Evolutionary conservation across 2,797 vertebrate species (phyloP).

Genomic region (Scomberomorus guttatus): DNA sequence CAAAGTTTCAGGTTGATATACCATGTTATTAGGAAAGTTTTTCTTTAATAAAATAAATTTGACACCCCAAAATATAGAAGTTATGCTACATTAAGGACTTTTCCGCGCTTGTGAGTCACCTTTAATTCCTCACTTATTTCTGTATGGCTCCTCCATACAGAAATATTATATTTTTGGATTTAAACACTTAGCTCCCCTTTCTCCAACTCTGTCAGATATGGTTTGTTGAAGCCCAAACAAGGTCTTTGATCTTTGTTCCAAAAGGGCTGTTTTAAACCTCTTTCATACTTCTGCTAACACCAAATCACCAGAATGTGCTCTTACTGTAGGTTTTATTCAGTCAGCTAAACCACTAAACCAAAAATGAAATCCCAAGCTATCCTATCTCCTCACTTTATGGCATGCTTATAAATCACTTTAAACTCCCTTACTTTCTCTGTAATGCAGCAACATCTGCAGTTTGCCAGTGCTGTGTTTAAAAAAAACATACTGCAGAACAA

Average conservation of each 20-base stretch:
- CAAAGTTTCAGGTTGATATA: background rate
- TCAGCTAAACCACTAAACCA: conserved; percentile 72
- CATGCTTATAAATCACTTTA: conserved; percentile 59
- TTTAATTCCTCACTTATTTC: conserved; percentile 39
- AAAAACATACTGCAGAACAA: conserved; percentile 28
- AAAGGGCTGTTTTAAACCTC: conserved; percentile 42
- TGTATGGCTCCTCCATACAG: background rate
- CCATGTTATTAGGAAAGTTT: background rate
- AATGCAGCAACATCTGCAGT: conserved; percentile 41
- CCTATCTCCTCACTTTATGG: conserved; percentile 38
- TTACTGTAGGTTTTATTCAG: conserved; percentile 63
- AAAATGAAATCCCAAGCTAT: conserved; percentile 52
- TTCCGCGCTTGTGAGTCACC: conserved; percentile 17
- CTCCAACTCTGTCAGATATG: conserved; percentile 33
- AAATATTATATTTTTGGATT: conserved; percentile 33
- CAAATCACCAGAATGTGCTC: conserved; percentile 67
- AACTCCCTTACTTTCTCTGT: conserved; percentile 32
- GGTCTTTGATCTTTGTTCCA: conserved; percentile 43
- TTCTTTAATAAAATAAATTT: background rate
- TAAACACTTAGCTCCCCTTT: conserved; percentile 20
- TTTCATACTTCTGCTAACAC: conserved; percentile 45
- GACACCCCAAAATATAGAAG: background rate
- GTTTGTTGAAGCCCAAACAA: conserved; percentile 47
- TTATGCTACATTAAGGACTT: conserved; percentile 19
- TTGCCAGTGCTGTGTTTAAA: conserved; percentile 24